Base-by-base conservation (phyloP, 92 coral and sea anemone species). In the Hydrozoanthus gracilis region DNA sequence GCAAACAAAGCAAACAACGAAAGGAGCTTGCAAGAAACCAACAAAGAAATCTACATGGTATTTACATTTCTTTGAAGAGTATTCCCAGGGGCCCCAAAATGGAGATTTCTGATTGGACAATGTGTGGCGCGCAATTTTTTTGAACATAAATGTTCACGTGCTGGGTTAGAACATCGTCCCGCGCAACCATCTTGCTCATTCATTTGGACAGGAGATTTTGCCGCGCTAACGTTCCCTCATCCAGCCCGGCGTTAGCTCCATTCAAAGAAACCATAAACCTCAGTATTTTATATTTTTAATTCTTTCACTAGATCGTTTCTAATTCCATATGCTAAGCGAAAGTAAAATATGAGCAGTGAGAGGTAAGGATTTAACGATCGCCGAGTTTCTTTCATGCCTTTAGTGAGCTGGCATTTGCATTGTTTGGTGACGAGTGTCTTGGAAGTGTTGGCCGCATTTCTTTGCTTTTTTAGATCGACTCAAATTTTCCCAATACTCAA, bases 121-220 rank as follows among this genome's bases (percentile, higher is more conserved):
- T 14, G 66, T 16, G 17, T 65, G 62, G 85, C 85, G 85, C 82
- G 85, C 55, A 48, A 54, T 17, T 64, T 64, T 80, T 80, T 80
- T 65, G 69, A 80, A 80, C 85, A 47, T 74, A 67, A 80, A 80
- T 80, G 47, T 15, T 80, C 85, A 80, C 74, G 85, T 80, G 85
- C 74, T 74, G 47, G 7, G 85, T 65, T 79, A 65, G 85, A 80
- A 80, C 85, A 48, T 83, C 45, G 78, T 55, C 87, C 87, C 73
- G 86, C 76, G 76, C 76, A 79, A 79, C 84, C 92, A 50, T 65
- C 64, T 12, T 68, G 14, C 75, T 87, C 93, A 90, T 87, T 90
- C 92, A 90, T 76, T 87, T 71, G 82, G 74, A 58, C 70, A 10
- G 86, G 82, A 82, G 90, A 83, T 83, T 76, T 83, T 82, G 86